These are phyloP conservation scores for Varecia variegata DNA, from an alignment of 2,797 vertebrate genomes.

Conservation along the genomic window DNA sequence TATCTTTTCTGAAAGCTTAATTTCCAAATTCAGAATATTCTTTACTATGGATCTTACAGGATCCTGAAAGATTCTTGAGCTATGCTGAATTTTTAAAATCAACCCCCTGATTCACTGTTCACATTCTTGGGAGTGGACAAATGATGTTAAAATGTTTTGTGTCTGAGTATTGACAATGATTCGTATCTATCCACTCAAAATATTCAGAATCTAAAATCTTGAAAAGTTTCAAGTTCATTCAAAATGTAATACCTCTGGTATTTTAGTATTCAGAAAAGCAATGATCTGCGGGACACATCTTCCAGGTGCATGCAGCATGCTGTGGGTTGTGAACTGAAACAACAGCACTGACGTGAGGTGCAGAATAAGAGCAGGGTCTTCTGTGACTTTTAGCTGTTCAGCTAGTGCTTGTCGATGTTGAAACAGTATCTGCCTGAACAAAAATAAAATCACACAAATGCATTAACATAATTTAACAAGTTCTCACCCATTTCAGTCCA, in stretches of 20 bases:
- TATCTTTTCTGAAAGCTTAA: slow-evolving; percentile 23
- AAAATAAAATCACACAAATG: slow-evolving; percentile 1
- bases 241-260: slow-evolving; percentile 88
- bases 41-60: neutral
- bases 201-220: slow-evolving; percentile 8
- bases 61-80: slow-evolving; percentile 18
- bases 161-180: neutral
- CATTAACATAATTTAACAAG: neutral
- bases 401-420: slow-evolving; percentile 93
- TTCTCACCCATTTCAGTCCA: neutral
- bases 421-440: slow-evolving; percentile 88
- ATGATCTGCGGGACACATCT: slow-evolving; percentile 97
- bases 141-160: neutral
- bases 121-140: neutral
- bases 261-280: slow-evolving; percentile 88
- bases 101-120: neutral
- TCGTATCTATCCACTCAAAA: neutral
- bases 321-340: slow-evolving; percentile 92
- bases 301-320: slow-evolving; percentile 96
- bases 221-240: neutral
- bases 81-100: neutral
- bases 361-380: slow-evolving; percentile 94
- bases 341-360: slow-evolving; percentile 94
- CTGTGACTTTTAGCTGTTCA: slow-evolving; percentile 93
- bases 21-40: slow-evolving; percentile 4